Evolutionary conservation across 2,113 vertebrate species (phyloP).

Genomic region (Dasypus novemcinctus): DNA sequence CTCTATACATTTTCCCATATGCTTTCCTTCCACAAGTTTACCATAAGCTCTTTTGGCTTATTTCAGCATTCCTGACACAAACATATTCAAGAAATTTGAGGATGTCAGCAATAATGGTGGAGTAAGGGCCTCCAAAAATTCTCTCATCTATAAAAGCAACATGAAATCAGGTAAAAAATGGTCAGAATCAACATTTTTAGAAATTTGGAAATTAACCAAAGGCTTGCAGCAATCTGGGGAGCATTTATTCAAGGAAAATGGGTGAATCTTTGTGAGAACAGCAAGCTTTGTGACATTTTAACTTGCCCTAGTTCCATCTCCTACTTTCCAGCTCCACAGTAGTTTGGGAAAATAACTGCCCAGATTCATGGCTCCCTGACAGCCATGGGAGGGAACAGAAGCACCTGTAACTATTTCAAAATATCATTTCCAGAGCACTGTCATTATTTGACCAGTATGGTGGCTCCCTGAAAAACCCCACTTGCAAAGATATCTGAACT

Average conservation of each 20-base stretch:
- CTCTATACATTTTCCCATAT: background rate
- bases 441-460: background rate
- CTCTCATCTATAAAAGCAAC: background rate
- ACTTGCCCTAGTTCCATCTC: background rate
- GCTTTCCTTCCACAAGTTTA: background rate
- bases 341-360: background rate
- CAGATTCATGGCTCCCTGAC: background rate
- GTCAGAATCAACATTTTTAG: background rate
- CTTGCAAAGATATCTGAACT: background rate
- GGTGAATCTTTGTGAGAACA: background rate
- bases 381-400: background rate
- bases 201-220: background rate
- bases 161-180: background rate
- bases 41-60: background rate
- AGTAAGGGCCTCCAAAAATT: background rate
- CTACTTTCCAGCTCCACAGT: background rate
- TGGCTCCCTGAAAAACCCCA: background rate
- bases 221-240: background rate
- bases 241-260: background rate
- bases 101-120: background rate
- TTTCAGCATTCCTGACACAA: background rate
- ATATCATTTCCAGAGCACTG: background rate
- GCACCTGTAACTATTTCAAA: background rate
- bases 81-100: background rate
- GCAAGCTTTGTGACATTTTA: background rate